phyloP scores from a whole-genome alignment of 2,888 invertebrate genomes.

The Deroplatys truncata region DNA sequence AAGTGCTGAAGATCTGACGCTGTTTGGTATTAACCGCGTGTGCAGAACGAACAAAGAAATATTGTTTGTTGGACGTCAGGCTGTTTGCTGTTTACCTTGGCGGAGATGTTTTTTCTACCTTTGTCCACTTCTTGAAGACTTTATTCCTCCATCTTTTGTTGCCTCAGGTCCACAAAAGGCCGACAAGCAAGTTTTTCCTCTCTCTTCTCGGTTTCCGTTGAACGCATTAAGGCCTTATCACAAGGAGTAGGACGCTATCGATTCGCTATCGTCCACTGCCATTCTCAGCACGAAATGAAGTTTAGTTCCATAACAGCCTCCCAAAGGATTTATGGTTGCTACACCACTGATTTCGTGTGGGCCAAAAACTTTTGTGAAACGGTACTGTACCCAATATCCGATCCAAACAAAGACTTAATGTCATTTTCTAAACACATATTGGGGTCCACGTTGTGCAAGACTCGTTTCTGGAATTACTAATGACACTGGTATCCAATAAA shows the following conservation, averaged over 20 bases:
- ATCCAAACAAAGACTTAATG: too few species aligned
- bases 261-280: background rate
- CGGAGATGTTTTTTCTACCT: background rate
- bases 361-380: too few species aligned
- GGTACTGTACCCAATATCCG: too few species aligned
- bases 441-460: too few species aligned
- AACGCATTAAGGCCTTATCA: background rate
- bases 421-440: too few species aligned
- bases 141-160: background rate
- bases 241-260: background rate
- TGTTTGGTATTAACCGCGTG: background rate
- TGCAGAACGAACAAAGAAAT: background rate
- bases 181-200: background rate
- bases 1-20: background rate
- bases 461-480: too few species aligned
- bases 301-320: background rate
- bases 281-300: background rate
- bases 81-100: background rate
- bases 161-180: background rate
- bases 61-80: background rate
- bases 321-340: background rate
- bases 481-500: too few species aligned
- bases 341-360: background rate
- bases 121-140: background rate
- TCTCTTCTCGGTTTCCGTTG: background rate